Conservation (phyloP, 64 coral and sea anemone genomes). For the Porites australiensis region DNA sequence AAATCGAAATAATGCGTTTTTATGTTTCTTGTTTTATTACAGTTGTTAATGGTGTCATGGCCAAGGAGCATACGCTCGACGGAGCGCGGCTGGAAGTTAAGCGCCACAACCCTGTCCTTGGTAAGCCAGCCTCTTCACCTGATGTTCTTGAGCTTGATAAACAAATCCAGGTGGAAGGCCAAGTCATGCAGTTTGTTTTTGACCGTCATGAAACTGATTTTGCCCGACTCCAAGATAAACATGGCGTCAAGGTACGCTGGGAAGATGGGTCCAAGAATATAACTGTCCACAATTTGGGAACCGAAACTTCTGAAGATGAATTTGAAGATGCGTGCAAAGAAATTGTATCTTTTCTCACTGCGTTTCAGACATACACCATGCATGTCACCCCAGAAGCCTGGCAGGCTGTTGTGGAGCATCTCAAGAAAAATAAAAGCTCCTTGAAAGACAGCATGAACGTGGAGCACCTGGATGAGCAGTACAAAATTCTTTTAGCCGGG, state of each 20-base stretch:
- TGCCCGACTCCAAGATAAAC: background rate
- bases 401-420: background rate
- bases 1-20: too few species aligned
- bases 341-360: background rate
- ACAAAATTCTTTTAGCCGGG: background rate
- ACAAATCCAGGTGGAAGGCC: background rate
- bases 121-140: background rate
- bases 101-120: background rate
- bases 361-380: background rate
- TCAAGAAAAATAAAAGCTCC: background rate
- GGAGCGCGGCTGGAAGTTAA: background rate
- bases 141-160: background rate
- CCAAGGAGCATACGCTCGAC: background rate
- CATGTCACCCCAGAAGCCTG: background rate
- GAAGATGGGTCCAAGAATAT: background rate
- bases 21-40: background rate
- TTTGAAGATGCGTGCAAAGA: background rate
- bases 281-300: background rate
- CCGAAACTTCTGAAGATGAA: background rate
- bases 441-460: background rate
- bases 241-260: background rate
- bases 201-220: background rate
- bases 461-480: background rate
- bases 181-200: background rate
- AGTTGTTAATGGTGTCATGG: background rate